phyloP scores from a whole-genome alignment of 2,888 invertebrate genomes.

The Psylliodes chrysocephalus region DNA sequence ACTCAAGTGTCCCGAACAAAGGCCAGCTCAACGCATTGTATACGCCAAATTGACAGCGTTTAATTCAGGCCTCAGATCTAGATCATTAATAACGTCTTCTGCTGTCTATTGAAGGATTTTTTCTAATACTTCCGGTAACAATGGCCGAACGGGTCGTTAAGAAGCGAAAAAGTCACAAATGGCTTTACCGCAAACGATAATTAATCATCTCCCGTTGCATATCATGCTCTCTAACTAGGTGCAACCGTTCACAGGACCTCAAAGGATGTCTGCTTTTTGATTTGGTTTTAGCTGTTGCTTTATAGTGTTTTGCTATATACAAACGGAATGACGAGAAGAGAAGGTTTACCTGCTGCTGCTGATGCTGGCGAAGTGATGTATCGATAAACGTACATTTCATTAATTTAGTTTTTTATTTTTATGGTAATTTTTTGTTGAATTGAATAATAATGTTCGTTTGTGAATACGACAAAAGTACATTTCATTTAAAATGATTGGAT shows the following conservation, averaged over 20 bases:
- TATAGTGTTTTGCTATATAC: no score
- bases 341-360: conserved; percentile 19
- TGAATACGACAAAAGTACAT: not conserved
- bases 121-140: conserved; percentile 59
- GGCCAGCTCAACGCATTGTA: conserved; percentile 30
- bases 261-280: conserved; percentile 26
- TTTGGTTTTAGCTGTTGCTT: no score
- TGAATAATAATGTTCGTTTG: not conserved
- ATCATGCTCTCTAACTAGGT: conserved; percentile 65
- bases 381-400: conserved; percentile 12
- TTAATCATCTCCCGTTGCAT: conserved; percentile 63
- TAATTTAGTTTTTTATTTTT: conserved; percentile 24
- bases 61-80: conserved; percentile 58
- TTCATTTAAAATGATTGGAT: not conserved
- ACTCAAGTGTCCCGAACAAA: conserved; percentile 38
- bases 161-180: conserved; percentile 55
- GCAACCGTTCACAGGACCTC: conserved; percentile 50
- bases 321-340: conserved; percentile 22
- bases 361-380: not conserved
- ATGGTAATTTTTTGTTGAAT: conserved; percentile 15
- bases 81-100: conserved; percentile 63
- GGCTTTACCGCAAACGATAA: conserved; percentile 60
- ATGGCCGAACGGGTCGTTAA: conserved; percentile 56
- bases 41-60: conserved; percentile 47
- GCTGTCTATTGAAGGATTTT: conserved; percentile 55